Evolutionary conservation across 2,888 invertebrate species (phyloP).

Genomic region (Acanthosepion lycidas): DNA sequence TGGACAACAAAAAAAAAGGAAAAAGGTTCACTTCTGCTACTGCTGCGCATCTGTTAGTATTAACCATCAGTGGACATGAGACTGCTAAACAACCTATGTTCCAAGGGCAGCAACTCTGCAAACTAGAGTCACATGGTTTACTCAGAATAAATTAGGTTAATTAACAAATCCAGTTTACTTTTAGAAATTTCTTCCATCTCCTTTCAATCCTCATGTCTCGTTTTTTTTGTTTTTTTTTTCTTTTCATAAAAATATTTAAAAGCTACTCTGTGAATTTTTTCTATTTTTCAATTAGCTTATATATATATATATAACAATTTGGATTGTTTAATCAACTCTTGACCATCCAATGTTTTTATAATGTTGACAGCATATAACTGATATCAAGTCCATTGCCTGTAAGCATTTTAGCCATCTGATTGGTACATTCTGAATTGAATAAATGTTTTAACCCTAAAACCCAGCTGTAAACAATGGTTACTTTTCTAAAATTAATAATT

Average conservation of each 20-base stretch:
- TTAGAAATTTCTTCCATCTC: neutral
- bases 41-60: slow-evolving; percentile 8
- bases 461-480: neutral
- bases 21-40: neutral
- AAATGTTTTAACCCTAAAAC: neutral
- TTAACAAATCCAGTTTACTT: neutral
- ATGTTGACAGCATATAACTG: neutral
- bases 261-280: neutral
- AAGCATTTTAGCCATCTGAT: neutral
- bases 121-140: neutral
- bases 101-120: slow-evolving; percentile 33
- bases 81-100: slow-evolving; percentile 5
- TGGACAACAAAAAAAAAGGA: neutral
- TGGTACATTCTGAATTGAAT: slow-evolving; percentile 24
- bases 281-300: neutral
- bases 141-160: neutral
- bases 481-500: neutral
- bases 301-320: neutral
- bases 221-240: neutral
- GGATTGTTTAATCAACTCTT: slow-evolving; percentile 33
- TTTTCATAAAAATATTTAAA: too few relatives aligned
- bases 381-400: neutral
- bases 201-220: neutral
- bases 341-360: neutral
- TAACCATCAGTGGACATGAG: slow-evolving; percentile 33